Base-by-base conservation (phyloP, 2,888 invertebrate genomes). In the Eristalis pertinax region DNA sequence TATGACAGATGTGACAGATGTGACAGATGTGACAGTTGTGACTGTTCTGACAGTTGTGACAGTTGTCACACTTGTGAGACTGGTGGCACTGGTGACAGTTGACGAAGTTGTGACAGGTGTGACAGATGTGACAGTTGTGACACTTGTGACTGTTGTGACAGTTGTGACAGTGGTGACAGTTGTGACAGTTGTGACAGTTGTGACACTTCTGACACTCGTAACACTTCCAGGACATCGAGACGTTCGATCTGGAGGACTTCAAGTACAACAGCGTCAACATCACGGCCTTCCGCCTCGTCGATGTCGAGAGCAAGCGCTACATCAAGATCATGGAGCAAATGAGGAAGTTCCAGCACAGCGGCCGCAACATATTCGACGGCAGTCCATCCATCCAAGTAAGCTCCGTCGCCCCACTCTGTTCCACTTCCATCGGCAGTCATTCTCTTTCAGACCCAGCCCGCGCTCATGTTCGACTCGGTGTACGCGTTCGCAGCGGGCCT, bases 231-330 rank as follows among this genome's bases (percentile, higher is more conserved):
- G 97, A 97, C 91, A 95, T 97, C 91, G 97, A 97, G 91, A 95
- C 97, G 13, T 97, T 96, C 91, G 97, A 97, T 91, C 93, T 98
- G 86, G 97, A 97, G 92, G 97, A 97, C 91, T 98, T 98, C 93
- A 97, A 97, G 91, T 98, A 98, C 94, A 98, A 98, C 91, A 96
- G 96, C 63, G 98, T 98, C 58, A 98, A 98, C 93, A 97, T 98
- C 94, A 98, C 98, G n/a, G 97, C 98, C 0, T 98, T 98, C 94
- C 95, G 98, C 63, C 94, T 98, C 88, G 97, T 98, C 2, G 97
- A 98, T 91, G 95, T 97, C 4, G 96, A 96, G 76, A 96, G 96
- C 35, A 95, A 96, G 43, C 95, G 95, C 90, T 97, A 97, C 74
- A 95, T 95, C 84, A 96, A 97, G 88, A 95, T 96, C 3, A 94